Evolutionary conservation across 1,140 invertebrate genomes (phyloP), one percentile per base, ranked within the genome.

Genomic region (Trachymyrmex septentrionalis): DNA sequence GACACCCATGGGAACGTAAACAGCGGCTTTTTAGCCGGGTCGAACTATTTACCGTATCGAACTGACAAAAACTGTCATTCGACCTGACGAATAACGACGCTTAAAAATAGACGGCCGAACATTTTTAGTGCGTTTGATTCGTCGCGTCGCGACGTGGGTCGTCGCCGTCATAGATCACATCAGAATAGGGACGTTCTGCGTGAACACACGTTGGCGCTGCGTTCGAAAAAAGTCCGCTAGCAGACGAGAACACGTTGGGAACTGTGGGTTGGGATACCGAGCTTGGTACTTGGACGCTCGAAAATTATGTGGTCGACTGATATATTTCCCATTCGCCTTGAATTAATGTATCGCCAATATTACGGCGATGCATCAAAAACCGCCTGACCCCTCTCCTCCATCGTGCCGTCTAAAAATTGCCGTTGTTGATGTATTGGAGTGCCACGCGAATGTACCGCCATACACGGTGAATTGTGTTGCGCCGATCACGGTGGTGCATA

Each of bases 291-390:
- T 48, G 72, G 57, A 34, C 57, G 76, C 67, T 87, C 72, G 87
- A 92, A 91, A 92, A 92, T 92, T 92, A 92, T 92, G 91, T 88
- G 87, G 90, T 61, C 48, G 75, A 72, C 78, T 92, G 92, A 92
- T 93, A 92, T 93, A 94, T 93, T 92, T 92, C 88, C 92, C 90
- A 91, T 93, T 94, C 92, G 88, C 90, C 86, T 92, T 92, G 92
- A 93, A 94, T 94, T 94, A 94, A 93, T 93, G 93, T 93, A 93
- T 93, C 93, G 93, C 88, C 92, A 92, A 93, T 93, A 94, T 93
- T 93, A 92, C 92, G 87, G 90, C 92, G 88, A 94, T 94, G 90
- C 93, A 94, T 94, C 93, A 94, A 94, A 94, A 92, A 87, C 89
- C 59, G 34, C 72, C 57, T 34, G 27, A 3, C 59, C 24, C 61